phyloP scores from a whole-genome alignment of 2,113 vertebrate species.

The Brachyhypopomus gauderio region DNA sequence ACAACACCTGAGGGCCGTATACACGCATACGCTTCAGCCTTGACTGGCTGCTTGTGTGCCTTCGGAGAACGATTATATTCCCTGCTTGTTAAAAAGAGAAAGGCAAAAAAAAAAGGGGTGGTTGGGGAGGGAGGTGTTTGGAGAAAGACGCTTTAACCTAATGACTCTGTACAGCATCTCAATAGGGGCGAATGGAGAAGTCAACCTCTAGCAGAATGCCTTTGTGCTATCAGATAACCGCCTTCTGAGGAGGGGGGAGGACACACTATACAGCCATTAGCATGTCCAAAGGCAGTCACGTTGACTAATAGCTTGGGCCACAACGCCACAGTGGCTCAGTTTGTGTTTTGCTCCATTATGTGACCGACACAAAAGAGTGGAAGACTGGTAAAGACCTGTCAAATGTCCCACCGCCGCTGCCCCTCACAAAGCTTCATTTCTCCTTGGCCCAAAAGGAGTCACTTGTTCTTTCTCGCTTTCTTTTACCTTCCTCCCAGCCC shows the following conservation, averaged over 20 bases:
- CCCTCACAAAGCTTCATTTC: conserved; percentile 87
- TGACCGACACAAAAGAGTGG: conserved; percentile 88
- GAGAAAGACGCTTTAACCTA: conserved; percentile 67
- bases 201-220: conserved; percentile 75
- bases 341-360: conserved; percentile 93
- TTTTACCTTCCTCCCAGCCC: conserved; percentile 63
- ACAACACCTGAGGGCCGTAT: conserved; percentile 66
- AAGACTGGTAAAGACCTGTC: conserved; percentile 90
- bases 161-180: conserved; percentile 78
- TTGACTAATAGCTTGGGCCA: conserved; percentile 78
- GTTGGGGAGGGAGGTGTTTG: conserved; percentile 45
- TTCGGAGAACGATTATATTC: conserved; percentile 56
- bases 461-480: conserved; percentile 73
- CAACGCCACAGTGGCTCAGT: conserved; percentile 86
- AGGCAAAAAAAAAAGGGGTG: conserved; percentile 27
- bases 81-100: conserved; percentile 60
- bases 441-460: conserved; percentile 52
- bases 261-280: conserved; percentile 89
- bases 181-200: conserved; percentile 71
- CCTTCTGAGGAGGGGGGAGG: conserved; percentile 74
- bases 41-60: conserved; percentile 56
- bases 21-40: conserved; percentile 52
- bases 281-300: conserved; percentile 94
- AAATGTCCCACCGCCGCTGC: conserved; percentile 85
- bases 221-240: conserved; percentile 84